phyloP scores from a whole-genome alignment of 2,797 vertebrate genomes.

The Alcedo atthis region DNA sequence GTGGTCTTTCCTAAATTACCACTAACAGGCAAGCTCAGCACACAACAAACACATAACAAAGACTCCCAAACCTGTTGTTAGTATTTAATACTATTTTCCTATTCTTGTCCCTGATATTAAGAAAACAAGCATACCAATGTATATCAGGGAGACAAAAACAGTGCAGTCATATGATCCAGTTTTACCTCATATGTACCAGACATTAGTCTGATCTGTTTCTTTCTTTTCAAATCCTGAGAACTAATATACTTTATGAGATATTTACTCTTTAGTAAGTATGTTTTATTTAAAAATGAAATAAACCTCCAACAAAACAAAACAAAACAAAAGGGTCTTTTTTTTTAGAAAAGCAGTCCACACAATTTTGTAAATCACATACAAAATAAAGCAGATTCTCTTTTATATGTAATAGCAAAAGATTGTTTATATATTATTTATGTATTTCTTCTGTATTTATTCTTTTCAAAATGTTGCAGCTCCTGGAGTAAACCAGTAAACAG shows the following conservation, averaged over 20 bases:
- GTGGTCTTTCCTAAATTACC: background rate
- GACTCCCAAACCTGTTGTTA: background rate
- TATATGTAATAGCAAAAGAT: background rate
- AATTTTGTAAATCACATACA: background rate
- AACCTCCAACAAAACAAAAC: accelerated
- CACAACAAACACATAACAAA: background rate
- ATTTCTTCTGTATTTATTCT: background rate
- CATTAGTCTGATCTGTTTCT: background rate
- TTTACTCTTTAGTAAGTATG: too few relatives aligned
- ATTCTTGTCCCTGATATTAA: background rate
- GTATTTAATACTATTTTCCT: background rate
- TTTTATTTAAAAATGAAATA: background rate
- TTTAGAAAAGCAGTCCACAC: background rate
- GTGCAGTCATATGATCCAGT: background rate
- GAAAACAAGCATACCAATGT: background rate
- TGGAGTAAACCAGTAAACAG: background rate
- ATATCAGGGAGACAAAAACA: accelerated
- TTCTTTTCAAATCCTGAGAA: background rate
- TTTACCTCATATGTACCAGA: background rate
- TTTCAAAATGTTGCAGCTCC: background rate
- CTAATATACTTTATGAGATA: background rate
- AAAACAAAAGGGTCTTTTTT: background rate
- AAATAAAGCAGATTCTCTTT: background rate
- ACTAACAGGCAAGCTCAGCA: background rate
- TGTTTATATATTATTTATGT: background rate